Evolutionary conservation across 2,113 vertebrate genomes (phyloP), one percentile per base, ranked within the genome.

Genomic region (Petrocephalus zakoni): DNA sequence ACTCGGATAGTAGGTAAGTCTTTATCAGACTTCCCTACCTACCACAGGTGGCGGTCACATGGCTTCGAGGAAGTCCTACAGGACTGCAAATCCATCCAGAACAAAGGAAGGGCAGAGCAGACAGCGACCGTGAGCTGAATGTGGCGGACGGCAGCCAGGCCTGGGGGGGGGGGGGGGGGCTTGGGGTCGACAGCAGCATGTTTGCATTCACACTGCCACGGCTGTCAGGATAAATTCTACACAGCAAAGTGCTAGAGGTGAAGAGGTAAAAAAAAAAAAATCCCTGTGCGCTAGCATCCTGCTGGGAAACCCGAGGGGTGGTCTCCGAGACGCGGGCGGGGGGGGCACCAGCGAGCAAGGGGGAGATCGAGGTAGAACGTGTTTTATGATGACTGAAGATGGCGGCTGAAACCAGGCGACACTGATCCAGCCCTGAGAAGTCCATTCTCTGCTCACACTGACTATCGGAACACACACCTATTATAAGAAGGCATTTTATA

Each of bases 141-240:
- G 49, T 2, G 75, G 61, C 88, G 52, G 84, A 5, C 21, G 37
- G 49, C 10, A n/a, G 81, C 21, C 55, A 37, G 83, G 68, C 82
- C 37, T 88, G 22, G 56, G 56, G 21, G 56, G 19, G 61, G 47
- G 21, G 13, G 22, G 11, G 21, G n/a, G 86, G 85, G 87, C 19
- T 42, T 46, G 21, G 82, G 84, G 51, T 15, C 46, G 42, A 46
- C 15, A 6, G 78, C 82, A 25, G 55, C 9, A 15, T 78, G 88
- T 89, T 88, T 87, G 88, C 55, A 87, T 89, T 89, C 86, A 90
- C 25, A 53, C 29, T 85, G 86, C 89, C 88, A 72, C 29, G 83
- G 37, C 87, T 61, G 87, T 88, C 89, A 84, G 64, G 87, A 68
- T 83, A 51, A 86, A 91, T 86, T 52, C 37, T 37, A 37, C 22